Evolutionary conservation across 1,140 invertebrate genomes (phyloP).

Genomic region (Camponotus floridanus): DNA sequence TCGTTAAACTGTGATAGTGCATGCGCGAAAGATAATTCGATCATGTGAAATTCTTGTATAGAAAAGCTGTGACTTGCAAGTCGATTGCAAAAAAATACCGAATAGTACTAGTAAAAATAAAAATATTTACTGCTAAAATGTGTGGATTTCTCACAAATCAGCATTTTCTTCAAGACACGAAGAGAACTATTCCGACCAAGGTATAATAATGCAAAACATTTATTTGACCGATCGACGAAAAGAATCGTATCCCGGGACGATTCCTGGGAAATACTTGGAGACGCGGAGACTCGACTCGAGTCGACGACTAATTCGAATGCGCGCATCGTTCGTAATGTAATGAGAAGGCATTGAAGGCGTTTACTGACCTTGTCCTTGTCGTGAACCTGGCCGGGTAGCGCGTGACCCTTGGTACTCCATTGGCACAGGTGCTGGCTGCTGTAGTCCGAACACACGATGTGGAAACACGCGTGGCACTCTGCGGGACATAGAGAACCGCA

Average conservation of each 20-base stretch:
- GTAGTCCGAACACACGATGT: constrained; percentile 88
- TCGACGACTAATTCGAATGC: constrained; percentile 2
- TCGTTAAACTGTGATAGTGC: constrained; percentile 40
- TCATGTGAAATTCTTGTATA: constrained; percentile 1
- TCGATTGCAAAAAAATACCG: neutral
- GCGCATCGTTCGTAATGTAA: neutral
- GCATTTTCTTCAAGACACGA: neutral
- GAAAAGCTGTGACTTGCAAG: neutral
- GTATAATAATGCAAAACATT: neutral
- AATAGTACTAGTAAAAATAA: neutral
- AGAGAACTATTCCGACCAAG: neutral
- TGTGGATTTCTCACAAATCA: neutral
- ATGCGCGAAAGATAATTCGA: constrained; percentile 38
- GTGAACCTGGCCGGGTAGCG: constrained; percentile 85
- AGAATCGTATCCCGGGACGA: neutral
- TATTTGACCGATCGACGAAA: neutral
- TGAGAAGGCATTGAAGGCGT: neutral
- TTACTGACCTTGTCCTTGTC: constrained; percentile 87
- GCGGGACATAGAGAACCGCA: constrained; percentile 88
- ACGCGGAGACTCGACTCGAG: neutral
- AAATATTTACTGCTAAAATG: neutral
- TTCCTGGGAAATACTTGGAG: neutral
- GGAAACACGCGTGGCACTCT: constrained; percentile 90
- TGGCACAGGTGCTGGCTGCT: constrained; percentile 87
- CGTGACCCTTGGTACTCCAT: constrained; percentile 86